Evolutionary conservation across 2,113 vertebrate genomes (phyloP), one percentile per base, ranked within the genome.

Genomic region (Gopherus evgoodei): DNA sequence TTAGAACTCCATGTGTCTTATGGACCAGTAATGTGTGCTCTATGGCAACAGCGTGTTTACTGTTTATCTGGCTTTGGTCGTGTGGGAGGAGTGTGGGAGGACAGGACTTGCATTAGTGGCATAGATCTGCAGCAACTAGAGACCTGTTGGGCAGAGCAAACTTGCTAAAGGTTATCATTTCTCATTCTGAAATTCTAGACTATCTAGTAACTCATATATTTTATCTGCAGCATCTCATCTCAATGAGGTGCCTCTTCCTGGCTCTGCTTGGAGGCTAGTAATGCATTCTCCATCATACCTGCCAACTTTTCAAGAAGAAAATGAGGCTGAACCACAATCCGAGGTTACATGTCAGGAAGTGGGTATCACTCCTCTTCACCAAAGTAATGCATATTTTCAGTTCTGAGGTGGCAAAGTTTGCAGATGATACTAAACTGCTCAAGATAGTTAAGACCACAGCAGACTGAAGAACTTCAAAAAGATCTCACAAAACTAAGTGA

Each of bases 171-270:
- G 3, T 38, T 31, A n/a, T 13, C 7, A 1, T 11, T 80, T 80
- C 65, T 88, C 84, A 24, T 47, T 5, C 3, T 49, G 3, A 25
- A 90, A 44, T 82, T 69, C 12, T 69, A n/a, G 12, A 95, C 83
- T 86, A 81, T 21, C 25, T 8, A 24, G 3, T 52, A 75, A 82
- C 8, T 8, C 7, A 56, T 10, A 42, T 0, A 16, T 22, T 22
- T 91, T 44, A 53, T 9, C 21, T 62, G 9, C 6, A 19, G 35
- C 38, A 93, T 29, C 3, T 53, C 72, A 11, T 21, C 24, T 87
- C 4, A 69, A 49, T 56, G 90, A 59, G 7, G 9, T 25, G 3
- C 0, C 1, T 11, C 2, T 11, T 75, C 25, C 87, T 0, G 0
- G 1, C 65, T 72, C 38, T 12, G 5, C 62, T 9, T 2, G 0